Base-by-base conservation (phyloP, 2,797 vertebrate species). In the Sebastes itinus region DNA sequence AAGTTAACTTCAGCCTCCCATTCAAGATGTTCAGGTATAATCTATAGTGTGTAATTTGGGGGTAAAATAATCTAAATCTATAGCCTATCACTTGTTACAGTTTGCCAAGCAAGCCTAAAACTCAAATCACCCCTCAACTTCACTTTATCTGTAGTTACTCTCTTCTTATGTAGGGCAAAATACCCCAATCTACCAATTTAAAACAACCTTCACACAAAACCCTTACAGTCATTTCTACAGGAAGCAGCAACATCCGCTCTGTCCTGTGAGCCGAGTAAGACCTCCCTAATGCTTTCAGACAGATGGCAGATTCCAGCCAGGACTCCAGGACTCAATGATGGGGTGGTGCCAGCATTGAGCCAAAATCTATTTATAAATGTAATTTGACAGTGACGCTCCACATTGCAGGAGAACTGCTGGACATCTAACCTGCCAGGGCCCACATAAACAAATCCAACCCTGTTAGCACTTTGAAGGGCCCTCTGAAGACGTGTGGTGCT, bases 331-430 rank as follows among this genome's bases (percentile, higher is more conserved):
- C 86, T 86, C 67, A 54, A 28, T 85, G 80, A 91, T 78, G 84
- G 82, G 81, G 49, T 52, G 77, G 75, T 81, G 87, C 82, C 88
- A 88, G 77, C 65, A 64, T 49, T 55, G 68, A 88, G 88, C 84
- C 86, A 77, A 88, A 79, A 76, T 90, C 92, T 94, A 93, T 94
- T 94, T 91, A 92, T 93, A 92, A 83, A 92, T 81, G 58, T 85
- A 80, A 93, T 92, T 93, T 90, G 87, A 93, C 88, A 89, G 85
- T 83, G 87, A 92, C 87, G 73, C 71, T 84, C 63, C 63, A 85
- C 86, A 80, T 82, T 79, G 78, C 72, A 83, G 73, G 74, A 79
- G 65, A 81, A 73, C 80, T 82, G 87, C 83, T 85, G 84, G 88
- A 92, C 86, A 79, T 77, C 59, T 33, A 78, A 81, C 78, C 89